Evolutionary conservation across 92 coral and sea anemone species (phyloP), one percentile per base, ranked within the genome.

Genomic region (Actinernus sp.): DNA sequence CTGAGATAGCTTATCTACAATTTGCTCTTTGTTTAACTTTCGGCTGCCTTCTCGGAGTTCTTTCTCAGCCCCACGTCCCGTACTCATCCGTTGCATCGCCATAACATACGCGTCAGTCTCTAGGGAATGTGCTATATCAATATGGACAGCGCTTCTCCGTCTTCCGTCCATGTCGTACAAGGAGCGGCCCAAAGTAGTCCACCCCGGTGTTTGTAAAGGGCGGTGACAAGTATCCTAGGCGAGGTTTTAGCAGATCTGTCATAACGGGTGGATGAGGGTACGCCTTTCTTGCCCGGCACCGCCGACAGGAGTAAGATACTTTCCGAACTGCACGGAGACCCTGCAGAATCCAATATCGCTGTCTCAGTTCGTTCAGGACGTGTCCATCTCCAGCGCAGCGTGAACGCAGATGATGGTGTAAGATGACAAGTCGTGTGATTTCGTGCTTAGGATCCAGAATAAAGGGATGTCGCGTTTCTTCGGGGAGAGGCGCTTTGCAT

Each of bases 61-160:
- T 31, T 54, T 54, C 16, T 71, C 54, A 0, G 78, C 58, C 11
- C 86, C 85, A 20, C 91, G 76, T 44, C 87, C 49, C 3, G 87
- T 71, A 54, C 73, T 65, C 58, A 81, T 71, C 30, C 87, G 51
- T 33, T 59, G 78, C 69, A 77, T 31, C 20, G 84, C 67, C 77
- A 77, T 77, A 68, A 77, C 49, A 46, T 53, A 77, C 8, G 84
- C 61, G 32, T 56, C 76, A 1, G 68, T 41, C 36, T 39, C 77
- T 36, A 54, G 47, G 19, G 78, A 55, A 25, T 66, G 65, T n/a
- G 68, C 84, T 24, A 72, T 44, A 36, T 72, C 79, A 1, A 72
- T 41, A 38, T 62, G 80, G 2, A 61, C 73, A 53, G 25, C 72
- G 71, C 50, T 51, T 26, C 62, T 64, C 74, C 20, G 65, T 40